These are phyloP conservation scores for Petrocephalus zakoni DNA, from an alignment of 2,113 vertebrate genomes.

Conservation along the genomic window DNA sequence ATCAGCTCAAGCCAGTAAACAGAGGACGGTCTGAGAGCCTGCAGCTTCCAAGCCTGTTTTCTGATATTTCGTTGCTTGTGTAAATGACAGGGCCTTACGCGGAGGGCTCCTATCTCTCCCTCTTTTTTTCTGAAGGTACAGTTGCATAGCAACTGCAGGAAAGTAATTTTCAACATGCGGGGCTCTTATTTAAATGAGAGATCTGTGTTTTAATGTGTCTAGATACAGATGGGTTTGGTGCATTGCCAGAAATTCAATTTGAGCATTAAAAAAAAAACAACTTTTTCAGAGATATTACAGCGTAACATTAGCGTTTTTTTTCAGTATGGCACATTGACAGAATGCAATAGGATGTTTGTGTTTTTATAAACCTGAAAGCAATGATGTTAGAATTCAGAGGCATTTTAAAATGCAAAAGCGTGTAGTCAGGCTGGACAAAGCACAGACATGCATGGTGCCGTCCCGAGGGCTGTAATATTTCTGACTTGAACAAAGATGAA, in stretches of 20 bases:
- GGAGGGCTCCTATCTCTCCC: constrained; percentile 27
- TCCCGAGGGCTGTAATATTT: neutral
- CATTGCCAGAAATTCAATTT: constrained; percentile 24
- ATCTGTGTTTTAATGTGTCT: constrained; percentile 29
- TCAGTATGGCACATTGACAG: neutral
- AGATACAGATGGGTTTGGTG: constrained; percentile 17
- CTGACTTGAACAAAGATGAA: neutral
- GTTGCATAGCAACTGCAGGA: constrained; percentile 58
- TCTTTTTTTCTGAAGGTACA: constrained; percentile 45
- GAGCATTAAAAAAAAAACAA: neutral
- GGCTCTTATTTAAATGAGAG: constrained; percentile 50
- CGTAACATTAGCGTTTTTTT: neutral
- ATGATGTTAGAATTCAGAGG: constrained; percentile 2
- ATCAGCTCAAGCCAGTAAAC: constrained; percentile 37
- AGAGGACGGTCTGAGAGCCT: constrained; percentile 45
- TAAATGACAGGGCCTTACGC: constrained; percentile 59
- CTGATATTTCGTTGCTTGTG: constrained; percentile 59
- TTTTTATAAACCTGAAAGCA: constrained; percentile 2
- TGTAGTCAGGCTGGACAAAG: neutral
- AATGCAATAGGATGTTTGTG: neutral
- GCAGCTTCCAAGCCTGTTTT: constrained; percentile 49
- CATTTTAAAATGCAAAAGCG: neutral
- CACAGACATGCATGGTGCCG: neutral
- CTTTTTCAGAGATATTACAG: neutral
- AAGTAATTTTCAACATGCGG: constrained; percentile 57